phyloP scores from a whole-genome alignment of 1,140 invertebrate species.

The Paracyclopina nana region DNA sequence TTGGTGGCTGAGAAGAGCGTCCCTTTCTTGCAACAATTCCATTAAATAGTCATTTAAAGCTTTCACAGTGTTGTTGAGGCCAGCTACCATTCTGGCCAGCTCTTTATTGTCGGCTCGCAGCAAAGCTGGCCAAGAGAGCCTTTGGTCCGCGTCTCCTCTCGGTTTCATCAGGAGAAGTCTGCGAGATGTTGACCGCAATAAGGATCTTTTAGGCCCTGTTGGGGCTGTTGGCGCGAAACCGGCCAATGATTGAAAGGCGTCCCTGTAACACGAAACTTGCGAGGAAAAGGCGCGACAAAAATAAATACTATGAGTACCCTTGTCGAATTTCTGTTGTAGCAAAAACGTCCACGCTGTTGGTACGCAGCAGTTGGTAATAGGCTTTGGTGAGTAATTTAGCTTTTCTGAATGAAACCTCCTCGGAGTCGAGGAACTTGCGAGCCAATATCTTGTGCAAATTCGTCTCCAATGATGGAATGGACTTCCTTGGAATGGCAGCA shows the following conservation, averaged over 20 bases:
- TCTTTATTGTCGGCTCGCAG: background rate
- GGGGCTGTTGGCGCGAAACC: too few species aligned
- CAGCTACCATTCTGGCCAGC: constrained; percentile 1
- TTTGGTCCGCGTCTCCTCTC: background rate
- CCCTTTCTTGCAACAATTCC: constrained; percentile 5
- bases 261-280: too few species aligned
- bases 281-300: too few species aligned
- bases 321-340: too few species aligned
- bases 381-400: constrained; percentile 1
- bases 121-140: constrained; percentile 6
- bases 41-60: constrained; percentile 11
- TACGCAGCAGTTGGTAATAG: background rate
- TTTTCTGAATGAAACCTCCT: constrained; percentile 4
- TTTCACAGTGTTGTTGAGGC: constrained; percentile 1
- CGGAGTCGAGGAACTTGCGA: background rate
- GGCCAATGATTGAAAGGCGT: too few species aligned
- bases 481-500: background rate
- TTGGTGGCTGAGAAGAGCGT: constrained; percentile 3
- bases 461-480: background rate
- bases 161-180: background rate
- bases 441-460: constrained; percentile 1
- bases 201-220: too few species aligned
- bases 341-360: too few species aligned
- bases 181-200: background rate
- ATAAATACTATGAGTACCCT: too few species aligned